Conservation (phyloP, 2,113 vertebrate genomes). For the Rhinolophus sinicus region DNA sequence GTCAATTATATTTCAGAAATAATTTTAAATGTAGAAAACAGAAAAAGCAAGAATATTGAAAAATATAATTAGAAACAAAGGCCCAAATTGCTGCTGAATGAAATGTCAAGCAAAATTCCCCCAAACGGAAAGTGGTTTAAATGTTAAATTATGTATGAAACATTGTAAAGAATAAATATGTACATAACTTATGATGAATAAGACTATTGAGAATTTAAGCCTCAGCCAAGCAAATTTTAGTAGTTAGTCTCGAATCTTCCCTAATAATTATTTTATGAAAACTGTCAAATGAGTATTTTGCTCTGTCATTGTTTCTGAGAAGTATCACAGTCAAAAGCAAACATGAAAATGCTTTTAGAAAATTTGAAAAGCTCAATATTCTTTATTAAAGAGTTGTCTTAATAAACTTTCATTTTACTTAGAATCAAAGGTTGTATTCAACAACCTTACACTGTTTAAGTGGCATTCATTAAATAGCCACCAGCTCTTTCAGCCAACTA, state of each 20-base stretch:
- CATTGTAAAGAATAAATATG: constrained; percentile 63
- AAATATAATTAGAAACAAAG: constrained; percentile 74
- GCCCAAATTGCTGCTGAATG: neutral
- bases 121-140: constrained; percentile 42
- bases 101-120: constrained; percentile 65
- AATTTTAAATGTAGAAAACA: constrained; percentile 71
- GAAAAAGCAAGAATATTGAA: constrained; percentile 58
- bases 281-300: neutral
- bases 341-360: neutral
- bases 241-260: constrained; percentile 50
- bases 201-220: constrained; percentile 44
- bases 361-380: neutral
- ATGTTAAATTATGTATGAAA: constrained; percentile 63
- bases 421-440: neutral
- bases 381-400: neutral
- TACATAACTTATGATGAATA: constrained; percentile 46
- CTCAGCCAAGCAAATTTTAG: neutral
- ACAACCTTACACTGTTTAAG: neutral
- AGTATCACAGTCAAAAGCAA: neutral
- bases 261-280: constrained; percentile 11
- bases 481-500: neutral
- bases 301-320: neutral
- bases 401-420: neutral
- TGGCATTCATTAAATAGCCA: neutral
- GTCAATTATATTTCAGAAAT: constrained; percentile 76